Base-by-base conservation (phyloP, 2,797 vertebrate species). In the Cercopithecus diana region DNA sequence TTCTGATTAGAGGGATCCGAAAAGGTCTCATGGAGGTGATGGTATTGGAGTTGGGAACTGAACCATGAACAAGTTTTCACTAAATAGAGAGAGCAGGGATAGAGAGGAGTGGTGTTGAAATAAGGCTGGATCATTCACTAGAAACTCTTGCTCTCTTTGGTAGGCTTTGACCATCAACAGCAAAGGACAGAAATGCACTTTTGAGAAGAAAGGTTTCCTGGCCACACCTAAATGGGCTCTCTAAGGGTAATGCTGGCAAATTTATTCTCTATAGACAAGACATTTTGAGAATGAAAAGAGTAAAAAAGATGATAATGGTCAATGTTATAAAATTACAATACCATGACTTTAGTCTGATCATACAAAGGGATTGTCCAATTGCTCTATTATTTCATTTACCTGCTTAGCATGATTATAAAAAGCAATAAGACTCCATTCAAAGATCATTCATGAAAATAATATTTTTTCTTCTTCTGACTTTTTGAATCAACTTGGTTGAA, bases 341-440 rank as follows among this genome's bases (percentile, higher is more conserved):
- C 36, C 58, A 75, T 33, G n/a, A 77, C n/a, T 48, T 64, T 50
- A 41, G 77, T 95, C 41, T 64, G 55, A 93, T 39, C 76, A 85
- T n/a, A 89, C 57, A 96, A 95, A 89, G 50, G 77, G 70, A 94
- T 70, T 20, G 48, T 64, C 57, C 75, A 72, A 45, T 55, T 93
- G 91, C 8, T 45, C 81, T 58, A 77, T 83, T 96, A 96, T 93
- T 97, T 94, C 79, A 97, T 97, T 97, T 97, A 96, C 86, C 87
- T 95, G 83, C 67, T 97, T 98, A 94, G 86, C 80, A 96, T 94
- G 86, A 97, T 97, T 98, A 96, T 98, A 90, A 97, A 98, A 98
- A 96, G 50, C 97, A 98, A 55, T 81, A 96, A 87, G 92, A 88
- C 0, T 4, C 76, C 72, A 97, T 93, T 96, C 93, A 98, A 96